phyloP scores from a whole-genome alignment of 2,797 vertebrate species.

The Hylomyscus alleni region DNA sequence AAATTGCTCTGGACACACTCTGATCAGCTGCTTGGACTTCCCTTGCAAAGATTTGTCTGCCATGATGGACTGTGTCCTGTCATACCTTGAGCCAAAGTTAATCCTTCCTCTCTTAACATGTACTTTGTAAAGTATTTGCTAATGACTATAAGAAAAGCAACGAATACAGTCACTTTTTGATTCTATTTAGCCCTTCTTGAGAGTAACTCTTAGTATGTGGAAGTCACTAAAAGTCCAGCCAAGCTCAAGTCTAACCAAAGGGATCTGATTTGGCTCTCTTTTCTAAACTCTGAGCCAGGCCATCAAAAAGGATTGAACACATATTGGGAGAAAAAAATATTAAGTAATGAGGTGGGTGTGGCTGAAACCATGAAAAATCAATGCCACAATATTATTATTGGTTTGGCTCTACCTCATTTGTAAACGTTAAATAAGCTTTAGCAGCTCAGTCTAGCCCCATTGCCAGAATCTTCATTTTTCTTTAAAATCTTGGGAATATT shows the following conservation, averaged over 20 bases:
- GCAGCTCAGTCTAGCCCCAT: slow-evolving; percentile 54
- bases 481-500: slow-evolving; percentile 57
- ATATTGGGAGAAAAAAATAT: slow-evolving; percentile 79
- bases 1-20: too few relatives aligned
- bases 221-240: slow-evolving; percentile 74
- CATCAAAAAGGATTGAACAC: slow-evolving; percentile 76
- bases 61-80: background rate
- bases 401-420: slow-evolving; percentile 81
- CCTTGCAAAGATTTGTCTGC: too few relatives aligned
- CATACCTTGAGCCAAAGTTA: background rate
- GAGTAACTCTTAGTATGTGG: slow-evolving; percentile 67
- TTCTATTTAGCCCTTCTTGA: slow-evolving; percentile 47
- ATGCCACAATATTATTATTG: slow-evolving; percentile 80
- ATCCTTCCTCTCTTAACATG: background rate
- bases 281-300: slow-evolving; percentile 77
- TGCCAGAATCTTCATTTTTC: slow-evolving; percentile 71
- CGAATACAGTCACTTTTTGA: slow-evolving; percentile 35
- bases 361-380: slow-evolving; percentile 78
- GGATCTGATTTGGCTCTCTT: slow-evolving; percentile 80
- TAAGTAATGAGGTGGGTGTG: slow-evolving; percentile 82
- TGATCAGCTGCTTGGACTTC: background rate
- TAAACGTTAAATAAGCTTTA: slow-evolving; percentile 69
- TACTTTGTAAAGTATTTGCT: background rate
- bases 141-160: background rate
- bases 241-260: slow-evolving; percentile 80